Base-by-base conservation (phyloP, 1,140 invertebrate species). In the Aphidius gifuensis region DNA sequence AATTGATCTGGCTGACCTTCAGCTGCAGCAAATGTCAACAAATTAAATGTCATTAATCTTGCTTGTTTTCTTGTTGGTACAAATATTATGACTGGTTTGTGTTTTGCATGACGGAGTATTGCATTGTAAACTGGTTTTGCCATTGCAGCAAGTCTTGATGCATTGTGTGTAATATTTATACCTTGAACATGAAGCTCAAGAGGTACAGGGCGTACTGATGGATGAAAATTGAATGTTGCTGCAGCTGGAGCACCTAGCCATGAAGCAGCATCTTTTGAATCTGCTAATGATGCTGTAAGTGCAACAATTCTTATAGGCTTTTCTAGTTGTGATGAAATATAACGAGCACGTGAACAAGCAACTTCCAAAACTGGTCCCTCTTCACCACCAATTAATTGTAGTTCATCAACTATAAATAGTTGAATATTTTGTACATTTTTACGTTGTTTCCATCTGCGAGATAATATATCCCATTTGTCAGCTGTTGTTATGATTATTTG, bases 381-480 rank as follows among this genome's bases (percentile, higher is more conserved):
- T 70, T 92, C 90, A 0, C 92, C 92, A 2, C 92, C 93, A 56
- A 95, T 85, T 59, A 95, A 77, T 72, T 98, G 97, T n/a, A 99
- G 79, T 71, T 99, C 97, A 81, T 99, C 98, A 32, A 96, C 93
- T 64, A 99, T 97, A 71, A 99, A 98, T 4, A 99, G 82, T 66
- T 96, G 93, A 5, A 99, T 89, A 71, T 96, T 97, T 74, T 99
- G 97, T 0, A 99, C 96, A 76, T 97, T 97, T 77, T 98, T 98
- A 6, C 97, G 85, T 71, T 99, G 96, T 75, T 99, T 99, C 98
- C 98, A 99, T 64, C 97, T 84, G 64, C 98, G 84, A 0, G 97
- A 99, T 0, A 99, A 80, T 7, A 99, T 93, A 80, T 99, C 97
- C 98, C 98, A 99, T 71, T 98, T 97, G 69, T 99, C 97, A 3